These are phyloP conservation scores for Botia kubotai DNA, from an alignment of 2,797 vertebrate species.

Conservation along the genomic window DNA sequence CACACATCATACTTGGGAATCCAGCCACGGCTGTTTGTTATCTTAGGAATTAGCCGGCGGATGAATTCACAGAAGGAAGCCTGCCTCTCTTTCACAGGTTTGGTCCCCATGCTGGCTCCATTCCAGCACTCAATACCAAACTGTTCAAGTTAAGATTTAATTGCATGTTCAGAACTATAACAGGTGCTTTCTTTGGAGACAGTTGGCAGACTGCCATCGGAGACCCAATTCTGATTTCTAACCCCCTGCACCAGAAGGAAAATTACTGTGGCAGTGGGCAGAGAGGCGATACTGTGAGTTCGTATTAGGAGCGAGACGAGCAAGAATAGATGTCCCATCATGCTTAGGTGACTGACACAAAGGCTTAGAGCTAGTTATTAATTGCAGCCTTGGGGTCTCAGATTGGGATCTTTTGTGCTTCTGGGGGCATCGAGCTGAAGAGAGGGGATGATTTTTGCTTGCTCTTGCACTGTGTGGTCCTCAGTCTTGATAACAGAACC, in stretches of 20 bases:
- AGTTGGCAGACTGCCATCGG: constrained; percentile 47
- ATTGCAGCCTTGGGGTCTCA: constrained; percentile 24
- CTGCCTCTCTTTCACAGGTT: constrained; percentile 25
- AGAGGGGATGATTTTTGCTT: constrained; percentile 29
- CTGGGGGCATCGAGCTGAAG: constrained; percentile 2
- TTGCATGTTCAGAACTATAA: constrained; percentile 58
- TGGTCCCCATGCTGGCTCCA: constrained; percentile 39
- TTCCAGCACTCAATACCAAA: constrained; percentile 52
- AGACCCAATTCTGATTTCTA: constrained; percentile 53
- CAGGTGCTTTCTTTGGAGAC: constrained; percentile 50
- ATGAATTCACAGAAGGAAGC: constrained; percentile 29
- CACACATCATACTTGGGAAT: constrained; percentile 49
- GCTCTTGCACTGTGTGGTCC: constrained; percentile 12
- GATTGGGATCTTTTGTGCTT: constrained; percentile 9
- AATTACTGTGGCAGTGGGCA: constrained; percentile 13
- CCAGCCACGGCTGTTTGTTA: constrained; percentile 53
- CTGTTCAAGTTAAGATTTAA: constrained; percentile 60
- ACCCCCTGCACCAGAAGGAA: constrained; percentile 30
- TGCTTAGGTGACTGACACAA: constrained; percentile 12
- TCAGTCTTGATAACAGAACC: constrained; percentile 15
- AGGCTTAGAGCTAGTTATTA: constrained; percentile 34
- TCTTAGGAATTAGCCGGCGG: constrained; percentile 52
- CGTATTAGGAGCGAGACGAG: constrained; percentile 6
- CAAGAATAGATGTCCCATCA: constrained; percentile 26
- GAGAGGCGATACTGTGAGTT: constrained; percentile 3